These are phyloP conservation scores for Conomelus anceps DNA, from an alignment of 2,888 invertebrate genomes.

Conservation along the genomic window DNA sequence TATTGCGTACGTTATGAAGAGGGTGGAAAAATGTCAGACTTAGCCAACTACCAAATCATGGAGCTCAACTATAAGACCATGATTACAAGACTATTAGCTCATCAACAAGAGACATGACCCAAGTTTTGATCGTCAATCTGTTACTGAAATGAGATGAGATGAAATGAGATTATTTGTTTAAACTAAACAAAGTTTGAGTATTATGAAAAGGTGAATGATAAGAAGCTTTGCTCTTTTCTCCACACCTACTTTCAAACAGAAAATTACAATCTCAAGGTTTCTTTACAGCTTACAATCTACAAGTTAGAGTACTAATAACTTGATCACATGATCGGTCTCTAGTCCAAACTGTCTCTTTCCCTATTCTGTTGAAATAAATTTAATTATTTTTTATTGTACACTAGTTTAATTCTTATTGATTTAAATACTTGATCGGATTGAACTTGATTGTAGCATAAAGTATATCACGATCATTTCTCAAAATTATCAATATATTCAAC, in stretches of 20 bases:
- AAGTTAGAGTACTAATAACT: not conserved
- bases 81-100: not conserved
- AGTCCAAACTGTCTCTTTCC: not conserved
- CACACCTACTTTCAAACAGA: not conserved
- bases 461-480: no score
- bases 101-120: not conserved
- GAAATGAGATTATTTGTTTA: not conserved
- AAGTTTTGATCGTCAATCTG: no score
- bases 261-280: not conserved
- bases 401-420: not conserved
- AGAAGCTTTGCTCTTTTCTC: not conserved
- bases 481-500: no score
- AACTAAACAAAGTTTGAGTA: not conserved
- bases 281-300: not conserved
- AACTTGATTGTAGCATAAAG: not conserved
- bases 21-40: no score
- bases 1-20: no score
- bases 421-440: not conserved
- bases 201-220: not conserved
- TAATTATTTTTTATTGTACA: not conserved
- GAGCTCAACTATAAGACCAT: no score
- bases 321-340: not conserved
- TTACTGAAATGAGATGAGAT: no score
- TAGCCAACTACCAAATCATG: no score
- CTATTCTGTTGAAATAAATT: not conserved